Evolutionary conservation across 2,888 invertebrate genomes (phyloP).

Genomic region (Sinohyriopsis cumingii): DNA sequence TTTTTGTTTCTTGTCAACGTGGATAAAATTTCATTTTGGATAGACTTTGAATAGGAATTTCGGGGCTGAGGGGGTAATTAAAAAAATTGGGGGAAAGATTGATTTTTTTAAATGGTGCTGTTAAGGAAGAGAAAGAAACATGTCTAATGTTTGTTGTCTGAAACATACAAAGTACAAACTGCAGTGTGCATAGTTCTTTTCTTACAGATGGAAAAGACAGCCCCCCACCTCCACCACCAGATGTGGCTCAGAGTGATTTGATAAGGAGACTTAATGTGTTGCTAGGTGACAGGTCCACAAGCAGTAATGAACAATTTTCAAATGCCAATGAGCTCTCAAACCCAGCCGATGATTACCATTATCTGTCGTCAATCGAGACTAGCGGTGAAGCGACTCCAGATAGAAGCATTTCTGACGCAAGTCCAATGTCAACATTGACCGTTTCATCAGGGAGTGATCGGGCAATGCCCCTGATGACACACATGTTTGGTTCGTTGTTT

Average conservation of each 20-base stretch:
- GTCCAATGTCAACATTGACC: constrained; percentile 91
- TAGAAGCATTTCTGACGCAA: constrained; percentile 84
- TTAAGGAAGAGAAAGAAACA: too few species aligned
- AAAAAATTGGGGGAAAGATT: too few species aligned
- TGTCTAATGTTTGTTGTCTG: too few species aligned
- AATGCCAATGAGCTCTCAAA: constrained; percentile 21
- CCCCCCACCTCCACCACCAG: constrained; percentile 70
- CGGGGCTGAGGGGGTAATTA: too few species aligned
- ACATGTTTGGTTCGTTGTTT: constrained; percentile 47
- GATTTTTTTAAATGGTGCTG: too few species aligned
- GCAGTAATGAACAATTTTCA: constrained; percentile 3
- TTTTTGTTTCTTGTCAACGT: too few species aligned
- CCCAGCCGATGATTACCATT: constrained; percentile 69
- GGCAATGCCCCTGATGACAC: constrained; percentile 67
- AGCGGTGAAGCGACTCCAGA: constrained; percentile 76
- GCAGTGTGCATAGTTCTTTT: not conserved
- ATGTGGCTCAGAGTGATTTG: constrained; percentile 82
- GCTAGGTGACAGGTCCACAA: constrained; percentile 79
- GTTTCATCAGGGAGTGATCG: constrained; percentile 84
- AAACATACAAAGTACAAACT: too few species aligned
- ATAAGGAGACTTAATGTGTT: constrained; percentile 88
- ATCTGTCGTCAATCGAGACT: constrained; percentile 76
- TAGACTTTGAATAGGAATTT: not conserved
- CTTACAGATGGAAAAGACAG: constrained; percentile 42
- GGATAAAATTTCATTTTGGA: not conserved